Base-by-base conservation (phyloP, 2,888 invertebrate genomes). In the Halocaridina rubra region DNA sequence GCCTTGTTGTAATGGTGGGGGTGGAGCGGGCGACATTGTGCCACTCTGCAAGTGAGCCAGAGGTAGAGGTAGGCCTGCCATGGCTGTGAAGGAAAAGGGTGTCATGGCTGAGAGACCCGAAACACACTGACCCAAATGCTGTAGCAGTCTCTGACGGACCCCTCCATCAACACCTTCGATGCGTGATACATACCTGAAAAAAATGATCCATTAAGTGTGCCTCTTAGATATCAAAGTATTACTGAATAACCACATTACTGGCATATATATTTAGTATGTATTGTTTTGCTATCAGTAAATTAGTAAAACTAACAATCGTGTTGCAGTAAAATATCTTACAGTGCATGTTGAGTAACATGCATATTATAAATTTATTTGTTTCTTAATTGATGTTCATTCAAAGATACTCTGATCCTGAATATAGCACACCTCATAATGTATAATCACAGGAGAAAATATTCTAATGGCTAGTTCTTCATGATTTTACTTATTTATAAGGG, bases 41-140 rank as follows among this genome's bases (percentile, higher is more conserved):
- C 53, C 59, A 4, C 80, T 72, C 39, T 80, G 80, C 33, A 80
- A 22, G 74, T 80, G 81, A 7, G 81, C 53, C 30, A 85, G 32
- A 57, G 78, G 78, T 33, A 86, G 8, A 13, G 86, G 86, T 10
- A 86, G 79, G 3, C 88, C 88, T 2, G 88, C 85, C 88, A 88
- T 88, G 30, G 88, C 88, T 0, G 88, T 85, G 80, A 88, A 88
- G 19, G 85, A 78, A 29, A 86, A 53, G 39, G 88, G 88, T 13
- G 85, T 84, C 86, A 87, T 88, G 80, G 87, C 61, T 19, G 84
- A 64, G 19, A 94, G 92, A 89, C 93, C 93, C 0, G 93, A 91
- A n/a, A 93, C 92, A 90, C 93, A 94, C 89, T 92, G 92, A 89
- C 93, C 93, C 89, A 94, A 90, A 89, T 94, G 94, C 53, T 93